phyloP scores from a whole-genome alignment of 2,113 vertebrate genomes.

The Prietella phreatophila region DNA sequence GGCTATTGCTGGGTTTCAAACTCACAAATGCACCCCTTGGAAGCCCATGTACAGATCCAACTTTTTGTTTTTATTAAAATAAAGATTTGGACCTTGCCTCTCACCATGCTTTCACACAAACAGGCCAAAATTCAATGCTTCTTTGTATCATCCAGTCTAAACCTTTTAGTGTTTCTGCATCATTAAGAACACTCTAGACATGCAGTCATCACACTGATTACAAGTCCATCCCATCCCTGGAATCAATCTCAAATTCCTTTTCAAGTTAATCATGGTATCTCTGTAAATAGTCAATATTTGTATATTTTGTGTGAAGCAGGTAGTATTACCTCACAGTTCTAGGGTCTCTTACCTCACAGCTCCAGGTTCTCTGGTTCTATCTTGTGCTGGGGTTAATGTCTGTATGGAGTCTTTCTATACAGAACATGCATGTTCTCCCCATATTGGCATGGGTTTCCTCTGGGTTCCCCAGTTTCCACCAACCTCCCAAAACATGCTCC shows the following conservation, averaged over 20 bases:
- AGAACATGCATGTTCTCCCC: background rate
- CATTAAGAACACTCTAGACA: background rate
- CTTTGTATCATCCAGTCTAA: slow-evolving; percentile 8
- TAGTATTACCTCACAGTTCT: background rate
- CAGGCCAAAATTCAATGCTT: background rate
- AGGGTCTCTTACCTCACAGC: too few relatives aligned
- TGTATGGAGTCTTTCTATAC: background rate
- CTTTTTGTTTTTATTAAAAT: background rate
- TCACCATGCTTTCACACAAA: background rate
- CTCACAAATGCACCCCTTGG: background rate
- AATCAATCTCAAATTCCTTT: slow-evolving; percentile 2
- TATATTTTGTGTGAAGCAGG: background rate
- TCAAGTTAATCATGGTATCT: background rate
- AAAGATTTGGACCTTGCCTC: background rate
- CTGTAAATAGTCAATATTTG: background rate
- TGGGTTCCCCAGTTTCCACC: background rate
- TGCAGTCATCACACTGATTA: slow-evolving; percentile 1
- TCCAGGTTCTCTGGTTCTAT: background rate
- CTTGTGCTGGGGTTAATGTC: background rate
- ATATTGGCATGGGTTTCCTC: background rate
- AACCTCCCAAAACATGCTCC: background rate
- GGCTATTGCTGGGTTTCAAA: background rate
- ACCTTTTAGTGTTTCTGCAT: background rate
- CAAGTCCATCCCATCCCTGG: background rate
- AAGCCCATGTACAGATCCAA: background rate